phyloP scores from a whole-genome alignment of 2,797 vertebrate genomes.

The Okamejei kenojei region DNA sequence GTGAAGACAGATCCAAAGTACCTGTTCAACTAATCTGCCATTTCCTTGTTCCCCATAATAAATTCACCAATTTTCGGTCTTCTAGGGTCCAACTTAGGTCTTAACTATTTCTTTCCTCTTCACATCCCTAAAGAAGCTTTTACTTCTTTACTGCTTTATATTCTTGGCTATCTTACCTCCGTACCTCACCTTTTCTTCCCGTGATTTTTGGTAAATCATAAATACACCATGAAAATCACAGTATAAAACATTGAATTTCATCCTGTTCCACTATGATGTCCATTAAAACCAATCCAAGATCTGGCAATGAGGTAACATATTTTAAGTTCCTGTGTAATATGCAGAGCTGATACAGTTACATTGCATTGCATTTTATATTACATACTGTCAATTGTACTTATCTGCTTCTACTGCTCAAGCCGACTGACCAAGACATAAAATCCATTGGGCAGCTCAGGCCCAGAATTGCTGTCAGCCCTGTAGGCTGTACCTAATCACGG shows the following conservation, averaged over 20 bases:
- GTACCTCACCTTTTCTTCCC: too few relatives aligned
- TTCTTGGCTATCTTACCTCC: too few relatives aligned
- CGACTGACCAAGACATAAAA: neutral
- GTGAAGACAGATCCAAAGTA: too few relatives aligned
- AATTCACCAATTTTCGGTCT: too few relatives aligned
- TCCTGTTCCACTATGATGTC: neutral
- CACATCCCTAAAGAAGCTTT: too few relatives aligned
- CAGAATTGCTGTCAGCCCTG: neutral
- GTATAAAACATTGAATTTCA: neutral
- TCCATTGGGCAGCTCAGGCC: neutral
- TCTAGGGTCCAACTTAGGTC: too few relatives aligned
- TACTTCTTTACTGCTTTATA: too few relatives aligned
- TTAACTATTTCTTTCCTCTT: too few relatives aligned
- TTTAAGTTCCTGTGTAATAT: neutral
- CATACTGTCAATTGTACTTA: neutral
- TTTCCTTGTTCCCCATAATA: too few relatives aligned
- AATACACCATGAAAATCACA: too few relatives aligned
- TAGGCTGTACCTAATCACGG: neutral
- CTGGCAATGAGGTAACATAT: neutral
- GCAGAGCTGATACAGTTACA: neutral
- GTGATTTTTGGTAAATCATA: too few relatives aligned
- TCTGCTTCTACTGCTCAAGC: neutral
- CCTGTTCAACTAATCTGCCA: too few relatives aligned
- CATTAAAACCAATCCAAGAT: neutral
- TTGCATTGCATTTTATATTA: neutral